These are phyloP conservation scores for Peucedramus taeniatus DNA, from an alignment of 2,113 vertebrate genomes.

Conservation along the genomic window DNA sequence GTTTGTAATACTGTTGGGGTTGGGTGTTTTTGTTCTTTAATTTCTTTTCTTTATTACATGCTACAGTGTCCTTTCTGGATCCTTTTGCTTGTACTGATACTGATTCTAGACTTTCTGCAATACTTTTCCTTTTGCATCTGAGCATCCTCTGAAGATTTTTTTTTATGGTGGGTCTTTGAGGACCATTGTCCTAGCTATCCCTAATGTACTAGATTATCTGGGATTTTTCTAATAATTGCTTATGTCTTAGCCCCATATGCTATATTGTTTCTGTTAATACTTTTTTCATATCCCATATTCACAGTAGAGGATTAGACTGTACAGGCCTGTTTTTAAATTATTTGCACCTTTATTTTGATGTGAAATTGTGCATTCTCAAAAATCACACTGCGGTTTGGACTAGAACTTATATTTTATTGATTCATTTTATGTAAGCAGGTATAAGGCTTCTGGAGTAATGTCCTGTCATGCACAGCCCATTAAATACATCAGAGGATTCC, in stretches of 20 bases:
- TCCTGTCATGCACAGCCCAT: background rate
- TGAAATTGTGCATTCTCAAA: background rate
- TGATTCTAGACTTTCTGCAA: background rate
- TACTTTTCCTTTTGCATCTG: background rate
- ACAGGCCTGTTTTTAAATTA: background rate
- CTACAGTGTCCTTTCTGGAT: background rate
- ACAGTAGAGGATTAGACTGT: background rate
- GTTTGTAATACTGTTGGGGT: background rate
- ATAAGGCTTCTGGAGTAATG: background rate
- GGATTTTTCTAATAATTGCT: background rate
- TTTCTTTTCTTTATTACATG: background rate
- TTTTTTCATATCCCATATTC: background rate
- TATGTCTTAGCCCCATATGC: background rate
- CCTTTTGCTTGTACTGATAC: background rate
- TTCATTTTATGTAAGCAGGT: background rate
- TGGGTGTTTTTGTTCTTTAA: background rate
- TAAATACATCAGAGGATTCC: background rate
- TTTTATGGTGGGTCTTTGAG: background rate
- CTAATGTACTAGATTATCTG: background rate
- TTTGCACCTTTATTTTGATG: background rate
- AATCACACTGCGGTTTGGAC: background rate
- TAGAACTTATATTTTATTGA: background rate
- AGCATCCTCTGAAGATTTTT: background rate
- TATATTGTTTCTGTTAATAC: background rate
- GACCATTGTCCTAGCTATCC: background rate